Conservation (phyloP, 2,113 vertebrate genomes). For the Eleginops maclovinus region DNA sequence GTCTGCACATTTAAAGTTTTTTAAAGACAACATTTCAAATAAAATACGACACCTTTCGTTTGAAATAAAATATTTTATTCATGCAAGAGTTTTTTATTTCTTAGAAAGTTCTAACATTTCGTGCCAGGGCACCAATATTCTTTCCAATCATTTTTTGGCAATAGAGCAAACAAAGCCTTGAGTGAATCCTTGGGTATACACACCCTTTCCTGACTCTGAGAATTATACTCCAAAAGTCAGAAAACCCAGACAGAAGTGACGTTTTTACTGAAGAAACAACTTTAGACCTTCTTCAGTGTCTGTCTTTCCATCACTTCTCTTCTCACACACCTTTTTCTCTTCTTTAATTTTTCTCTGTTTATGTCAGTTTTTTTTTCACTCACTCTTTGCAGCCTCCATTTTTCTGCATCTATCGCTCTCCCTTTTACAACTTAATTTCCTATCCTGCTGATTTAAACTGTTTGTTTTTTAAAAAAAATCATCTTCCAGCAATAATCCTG, state of each 20-base stretch:
- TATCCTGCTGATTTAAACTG: slow-evolving; percentile 84
- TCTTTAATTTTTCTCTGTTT: neutral
- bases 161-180: slow-evolving; percentile 74
- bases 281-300: slow-evolving; percentile 46
- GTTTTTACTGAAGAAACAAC: slow-evolving; percentile 52
- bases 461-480: slow-evolving; percentile 87
- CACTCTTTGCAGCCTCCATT: neutral
- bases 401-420: slow-evolving; percentile 8
- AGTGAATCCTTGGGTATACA: slow-evolving; percentile 74
- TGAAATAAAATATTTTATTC: slow-evolving; percentile 56
- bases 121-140: slow-evolving; percentile 54
- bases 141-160: slow-evolving; percentile 68
- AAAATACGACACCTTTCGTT: slow-evolving; percentile 40
- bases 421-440: slow-evolving; percentile 86
- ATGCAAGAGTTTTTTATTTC: slow-evolving; percentile 33
- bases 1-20: neutral
- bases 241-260: slow-evolving; percentile 57
- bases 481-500: slow-evolving; percentile 81
- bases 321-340: neutral
- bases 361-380: neutral
- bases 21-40: slow-evolving; percentile 24
- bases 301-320: neutral
- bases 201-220: slow-evolving; percentile 55
- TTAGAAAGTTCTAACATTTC: slow-evolving; percentile 54
- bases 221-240: slow-evolving; percentile 67